A percentile compares a stretch with the other conserved stretches of the same genome.
These are phyloP conservation scores for Metallyticus violacea DNA, from an alignment of 2,888 invertebrate species.

Conservation along the genomic window DNA sequence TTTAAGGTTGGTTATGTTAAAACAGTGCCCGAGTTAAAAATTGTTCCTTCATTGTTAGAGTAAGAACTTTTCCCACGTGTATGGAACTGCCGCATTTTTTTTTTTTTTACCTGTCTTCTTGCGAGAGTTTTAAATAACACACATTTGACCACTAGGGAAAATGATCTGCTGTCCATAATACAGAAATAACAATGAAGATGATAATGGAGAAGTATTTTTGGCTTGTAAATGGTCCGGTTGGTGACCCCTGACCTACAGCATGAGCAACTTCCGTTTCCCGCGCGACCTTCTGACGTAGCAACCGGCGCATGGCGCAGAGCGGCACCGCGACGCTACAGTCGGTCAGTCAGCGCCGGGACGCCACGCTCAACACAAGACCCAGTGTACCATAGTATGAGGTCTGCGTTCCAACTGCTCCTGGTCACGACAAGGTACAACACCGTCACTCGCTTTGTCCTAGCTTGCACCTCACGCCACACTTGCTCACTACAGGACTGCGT, in stretches of 20 bases:
- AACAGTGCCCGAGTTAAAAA: too few relatives aligned
- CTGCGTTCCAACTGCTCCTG: not conserved
- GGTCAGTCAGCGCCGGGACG: not conserved
- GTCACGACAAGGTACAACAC: not conserved
- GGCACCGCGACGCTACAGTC: not conserved
- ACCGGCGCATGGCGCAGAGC: not conserved
- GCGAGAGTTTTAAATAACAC: too few relatives aligned
- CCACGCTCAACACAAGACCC: not conserved
- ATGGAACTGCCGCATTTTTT: too few relatives aligned
- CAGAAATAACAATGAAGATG: not conserved
- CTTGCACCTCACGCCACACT: not conserved
- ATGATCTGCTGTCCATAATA: too few relatives aligned
- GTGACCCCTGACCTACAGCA: constrained; percentile 10
- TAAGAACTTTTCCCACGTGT: too few relatives aligned
- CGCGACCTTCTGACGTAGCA: not conserved
- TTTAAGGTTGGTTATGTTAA: too few relatives aligned
- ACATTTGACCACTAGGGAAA: too few relatives aligned
- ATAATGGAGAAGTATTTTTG: not conserved
- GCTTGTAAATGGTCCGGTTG: not conserved
- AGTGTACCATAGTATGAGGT: not conserved
- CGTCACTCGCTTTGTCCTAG: not conserved
- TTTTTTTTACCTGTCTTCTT: too few relatives aligned
- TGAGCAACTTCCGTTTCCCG: not conserved
- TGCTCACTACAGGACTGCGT: too few relatives aligned
- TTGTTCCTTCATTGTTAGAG: too few relatives aligned